These are phyloP conservation scores for Epizoanthus fatuus DNA, from an alignment of 92 coral and sea anemone genomes.

Conservation along the genomic window DNA sequence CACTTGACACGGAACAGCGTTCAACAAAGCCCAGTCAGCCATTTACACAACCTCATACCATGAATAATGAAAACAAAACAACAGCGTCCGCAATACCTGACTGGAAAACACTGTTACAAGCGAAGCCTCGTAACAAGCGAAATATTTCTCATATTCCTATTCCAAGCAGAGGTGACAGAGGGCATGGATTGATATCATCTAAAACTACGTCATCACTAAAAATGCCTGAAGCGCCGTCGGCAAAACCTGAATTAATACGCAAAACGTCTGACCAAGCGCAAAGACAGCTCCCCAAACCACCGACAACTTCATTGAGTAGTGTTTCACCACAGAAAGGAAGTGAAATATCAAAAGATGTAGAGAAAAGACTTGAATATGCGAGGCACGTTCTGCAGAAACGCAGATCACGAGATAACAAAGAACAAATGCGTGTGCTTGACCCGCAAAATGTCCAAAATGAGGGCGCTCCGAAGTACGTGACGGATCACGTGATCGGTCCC, in stretches of 20 bases:
- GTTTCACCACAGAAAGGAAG: conserved; percentile 26
- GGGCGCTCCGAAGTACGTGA: background rate
- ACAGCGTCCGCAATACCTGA: background rate
- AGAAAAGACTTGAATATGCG: conserved; percentile 26
- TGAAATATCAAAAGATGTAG: conserved; percentile 29
- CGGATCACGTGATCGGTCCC: background rate
- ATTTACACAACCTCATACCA: background rate
- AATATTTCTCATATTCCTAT: conserved; percentile 29
- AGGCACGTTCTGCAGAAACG: conserved; percentile 25
- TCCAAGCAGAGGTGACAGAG: background rate
- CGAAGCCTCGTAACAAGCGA: conserved; percentile 25
- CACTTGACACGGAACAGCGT: background rate
- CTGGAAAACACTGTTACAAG: conserved; percentile 36
- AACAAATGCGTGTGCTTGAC: background rate
- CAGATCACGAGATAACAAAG: background rate
- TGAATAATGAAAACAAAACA: background rate
- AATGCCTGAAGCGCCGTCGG: background rate
- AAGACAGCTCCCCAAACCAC: conserved; percentile 18
- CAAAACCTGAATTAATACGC: background rate
- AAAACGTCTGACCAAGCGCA: conserved; percentile 8
- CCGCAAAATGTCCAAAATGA: background rate
- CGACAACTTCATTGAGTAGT: conserved; percentile 31
- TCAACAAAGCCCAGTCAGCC: conserved; percentile 3
- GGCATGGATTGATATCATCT: background rate
- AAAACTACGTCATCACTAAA: background rate